Base-by-base conservation (phyloP, 1,140 invertebrate species). In the Saccostrea glomerata region DNA sequence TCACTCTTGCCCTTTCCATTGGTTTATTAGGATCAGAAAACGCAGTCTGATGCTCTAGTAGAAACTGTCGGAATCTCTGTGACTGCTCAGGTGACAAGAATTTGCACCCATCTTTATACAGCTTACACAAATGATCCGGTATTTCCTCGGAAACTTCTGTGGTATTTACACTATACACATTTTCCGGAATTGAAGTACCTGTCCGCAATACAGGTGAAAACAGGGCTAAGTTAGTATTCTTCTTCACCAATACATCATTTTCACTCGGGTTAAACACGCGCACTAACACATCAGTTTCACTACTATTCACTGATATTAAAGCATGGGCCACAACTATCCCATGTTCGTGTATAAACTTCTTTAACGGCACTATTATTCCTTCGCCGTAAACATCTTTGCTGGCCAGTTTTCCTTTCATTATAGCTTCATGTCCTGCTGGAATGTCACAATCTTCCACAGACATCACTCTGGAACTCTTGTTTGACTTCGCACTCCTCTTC, bases 31-130 rank as follows among this genome's bases (percentile, higher is more conserved):
- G 40, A 47, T 47, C 40, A 47, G 40, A 3, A 47, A 47, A 47
- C 40, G 40, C 40, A 47, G 6, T 47, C 6, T 47, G 40, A 6
- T 47, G 40, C 40, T 47, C 2, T 47, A 47, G 2, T 47, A 47
- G 6, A 47, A 47, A 47, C 40, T 47, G 40, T 63, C 60, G 13
- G 60, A 63, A 63, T n/a, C 5, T 15, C 20, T 63, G 15, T 0
- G 60, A 63, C 60, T 84, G 55, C 54, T 73, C 55, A 70, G n/a
- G 20, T 23, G 82, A 58, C 25, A 88, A 84, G 20, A 55, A 17
- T 85, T 88, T 23, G 58, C 70, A 63, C 23, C 87, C 83, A 23
- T 85, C 20, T 56, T 85, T 30, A 40, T 73, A 88, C 60, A 60
- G 77, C 2, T 84, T 17, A 20, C 17, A 47, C 58, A 84, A 12